These are phyloP conservation scores for Drosophila jambulina DNA, from an alignment of 1,140 invertebrate species.

Conservation along the genomic window DNA sequence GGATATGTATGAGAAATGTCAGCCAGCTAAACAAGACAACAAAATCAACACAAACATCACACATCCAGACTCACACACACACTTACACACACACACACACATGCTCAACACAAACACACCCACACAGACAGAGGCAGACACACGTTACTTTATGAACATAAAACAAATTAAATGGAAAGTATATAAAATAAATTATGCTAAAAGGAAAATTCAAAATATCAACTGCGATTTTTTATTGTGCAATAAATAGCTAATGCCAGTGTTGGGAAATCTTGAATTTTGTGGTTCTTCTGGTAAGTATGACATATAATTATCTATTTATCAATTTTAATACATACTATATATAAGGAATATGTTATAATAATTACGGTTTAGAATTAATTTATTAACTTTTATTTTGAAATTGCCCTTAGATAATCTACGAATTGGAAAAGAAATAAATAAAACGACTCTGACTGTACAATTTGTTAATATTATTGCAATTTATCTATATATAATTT, in stretches of 20 bases:
- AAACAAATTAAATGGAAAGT: conserved; percentile 81
- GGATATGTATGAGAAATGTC: conserved; percentile 29
- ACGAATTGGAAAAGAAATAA: too few relatives aligned
- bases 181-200: conserved; percentile 83
- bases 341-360: too few relatives aligned
- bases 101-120: conserved; percentile 33
- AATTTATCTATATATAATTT: too few relatives aligned
- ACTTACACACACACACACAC: conserved; percentile 15
- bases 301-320: too few relatives aligned
- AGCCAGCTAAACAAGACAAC: conserved; percentile 47
- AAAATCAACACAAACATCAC: conserved; percentile 29
- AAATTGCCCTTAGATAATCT: too few relatives aligned
- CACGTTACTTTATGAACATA: conserved; percentile 81
- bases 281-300: background rate
- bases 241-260: too few relatives aligned
- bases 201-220: conserved; percentile 63
- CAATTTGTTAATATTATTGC: too few relatives aligned
- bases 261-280: background rate
- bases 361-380: too few relatives aligned
- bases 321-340: too few relatives aligned
- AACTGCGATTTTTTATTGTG: background rate
- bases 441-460: too few relatives aligned
- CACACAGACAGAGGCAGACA: conserved; percentile 70
- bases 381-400: too few relatives aligned
- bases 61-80: conserved; percentile 9